These are phyloP conservation scores for Heptranchias perlo DNA, from an alignment of 2,113 vertebrate genomes.

Conservation along the genomic window DNA sequence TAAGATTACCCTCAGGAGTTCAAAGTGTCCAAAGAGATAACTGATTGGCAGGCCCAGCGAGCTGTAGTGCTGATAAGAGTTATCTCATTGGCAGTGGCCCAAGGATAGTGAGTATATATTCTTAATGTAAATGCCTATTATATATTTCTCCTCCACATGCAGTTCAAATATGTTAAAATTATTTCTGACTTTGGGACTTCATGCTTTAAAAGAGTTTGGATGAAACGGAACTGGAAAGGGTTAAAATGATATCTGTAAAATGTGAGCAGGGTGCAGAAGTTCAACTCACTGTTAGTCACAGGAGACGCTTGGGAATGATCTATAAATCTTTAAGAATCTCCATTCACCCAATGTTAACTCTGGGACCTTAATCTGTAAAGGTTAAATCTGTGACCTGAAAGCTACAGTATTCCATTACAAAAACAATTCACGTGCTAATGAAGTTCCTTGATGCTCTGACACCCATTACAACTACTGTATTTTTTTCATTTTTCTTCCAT, in stretches of 20 bases:
- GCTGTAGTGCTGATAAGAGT: neutral
- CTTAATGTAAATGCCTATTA: neutral
- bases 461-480: neutral
- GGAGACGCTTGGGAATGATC: neutral
- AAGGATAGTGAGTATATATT: neutral
- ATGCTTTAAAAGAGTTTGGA: neutral
- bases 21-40: neutral
- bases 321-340: constrained; percentile 18
- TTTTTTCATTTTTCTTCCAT: neutral
- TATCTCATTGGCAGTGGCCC: neutral
- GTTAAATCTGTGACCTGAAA: constrained; percentile 22
- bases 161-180: neutral
- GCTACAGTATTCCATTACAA: neutral
- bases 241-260: neutral
- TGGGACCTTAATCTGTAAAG: neutral
- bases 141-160: neutral
- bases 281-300: neutral
- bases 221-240: neutral
- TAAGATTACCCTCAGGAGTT: too few relatives aligned
- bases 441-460: neutral
- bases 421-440: constrained; percentile 3
- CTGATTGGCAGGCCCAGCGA: neutral
- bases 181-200: neutral
- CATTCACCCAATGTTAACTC: neutral
- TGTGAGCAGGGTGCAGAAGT: neutral